A percentile compares a stretch with the other conserved stretches of the same genome.
Conservation (phyloP, 1,140 invertebrate species). For the Pseudomyrmex cubaensis region DNA sequence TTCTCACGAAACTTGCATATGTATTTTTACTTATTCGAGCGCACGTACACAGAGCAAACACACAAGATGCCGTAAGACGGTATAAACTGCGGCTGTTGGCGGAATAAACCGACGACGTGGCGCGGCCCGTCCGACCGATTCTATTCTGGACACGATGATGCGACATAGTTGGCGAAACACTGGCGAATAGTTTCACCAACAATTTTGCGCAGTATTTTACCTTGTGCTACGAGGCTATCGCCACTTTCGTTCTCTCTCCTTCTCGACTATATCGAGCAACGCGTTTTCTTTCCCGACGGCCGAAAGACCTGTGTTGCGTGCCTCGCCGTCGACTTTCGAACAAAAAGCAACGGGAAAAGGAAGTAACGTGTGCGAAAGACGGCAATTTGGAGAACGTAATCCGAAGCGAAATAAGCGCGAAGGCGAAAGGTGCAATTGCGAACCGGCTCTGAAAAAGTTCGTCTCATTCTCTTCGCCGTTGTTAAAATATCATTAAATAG, state of each 20-base stretch:
- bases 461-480: not conserved
- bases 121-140: not conserved
- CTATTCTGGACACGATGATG: constrained; percentile 53
- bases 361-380: constrained; percentile 46
- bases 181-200: constrained; percentile 76
- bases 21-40: not conserved
- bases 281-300: constrained; percentile 23
- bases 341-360: constrained; percentile 4
- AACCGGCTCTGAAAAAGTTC: not conserved
- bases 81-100: constrained; percentile 34
- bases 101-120: constrained; percentile 54
- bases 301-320: constrained; percentile 54
- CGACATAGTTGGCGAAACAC: constrained; percentile 77
- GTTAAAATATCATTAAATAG: not conserved
- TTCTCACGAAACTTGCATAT: constrained; percentile 40
- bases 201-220: constrained; percentile 73
- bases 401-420: constrained; percentile 40
- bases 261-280: constrained; percentile 24
- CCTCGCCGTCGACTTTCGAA: constrained; percentile 24
- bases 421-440: constrained; percentile 27
- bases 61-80: constrained; percentile 17
- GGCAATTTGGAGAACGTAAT: constrained; percentile 50
- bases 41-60: not conserved
- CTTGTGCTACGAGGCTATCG: constrained; percentile 35
- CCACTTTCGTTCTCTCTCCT: not conserved